These are phyloP conservation scores for Drosophila neutralis DNA, from an alignment of 2,888 invertebrate species.

Conservation along the genomic window DNA sequence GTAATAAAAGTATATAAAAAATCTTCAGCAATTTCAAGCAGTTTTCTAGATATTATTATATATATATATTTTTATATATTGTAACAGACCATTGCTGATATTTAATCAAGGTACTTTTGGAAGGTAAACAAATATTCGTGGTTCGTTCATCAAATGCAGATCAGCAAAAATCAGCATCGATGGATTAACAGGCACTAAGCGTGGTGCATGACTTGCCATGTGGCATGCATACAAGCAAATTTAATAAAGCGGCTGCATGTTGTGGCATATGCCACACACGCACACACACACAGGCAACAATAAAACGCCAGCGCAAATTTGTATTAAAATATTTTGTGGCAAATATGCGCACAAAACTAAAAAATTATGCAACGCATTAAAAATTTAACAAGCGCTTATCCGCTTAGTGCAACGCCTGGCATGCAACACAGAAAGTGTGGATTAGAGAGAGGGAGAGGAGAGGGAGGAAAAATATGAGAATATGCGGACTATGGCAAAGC, in stretches of 20 bases:
- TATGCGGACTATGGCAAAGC: neutral
- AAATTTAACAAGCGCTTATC: conserved; percentile 79
- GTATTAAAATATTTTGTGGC: conserved; percentile 71
- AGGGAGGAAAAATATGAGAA: conserved; percentile 7
- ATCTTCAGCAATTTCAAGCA: no score
- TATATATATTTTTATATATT: neutral
- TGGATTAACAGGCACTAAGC: neutral
- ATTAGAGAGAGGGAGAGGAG: neutral
- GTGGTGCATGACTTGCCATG: conserved; percentile 9
- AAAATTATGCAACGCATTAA: conserved; percentile 79
- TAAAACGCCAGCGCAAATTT: conserved; percentile 40
- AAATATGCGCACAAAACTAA: conserved; percentile 70
- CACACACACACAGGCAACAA: conserved; percentile 18
- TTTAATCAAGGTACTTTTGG: neutral
- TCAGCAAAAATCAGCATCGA: neutral
- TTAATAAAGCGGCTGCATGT: conserved; percentile 54
- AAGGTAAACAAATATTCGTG: neutral
- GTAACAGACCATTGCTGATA: neutral
- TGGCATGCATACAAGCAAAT: conserved; percentile 28
- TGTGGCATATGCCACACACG: conserved; percentile 34
- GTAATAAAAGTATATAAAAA: no score
- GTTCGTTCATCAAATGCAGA: neutral
- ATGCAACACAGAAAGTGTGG: conserved; percentile 17
- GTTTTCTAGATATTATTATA: no score
- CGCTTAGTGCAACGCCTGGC: conserved; percentile 74